Base-by-base conservation (phyloP, 2,888 invertebrate species). In the Resseliella maxima region DNA sequence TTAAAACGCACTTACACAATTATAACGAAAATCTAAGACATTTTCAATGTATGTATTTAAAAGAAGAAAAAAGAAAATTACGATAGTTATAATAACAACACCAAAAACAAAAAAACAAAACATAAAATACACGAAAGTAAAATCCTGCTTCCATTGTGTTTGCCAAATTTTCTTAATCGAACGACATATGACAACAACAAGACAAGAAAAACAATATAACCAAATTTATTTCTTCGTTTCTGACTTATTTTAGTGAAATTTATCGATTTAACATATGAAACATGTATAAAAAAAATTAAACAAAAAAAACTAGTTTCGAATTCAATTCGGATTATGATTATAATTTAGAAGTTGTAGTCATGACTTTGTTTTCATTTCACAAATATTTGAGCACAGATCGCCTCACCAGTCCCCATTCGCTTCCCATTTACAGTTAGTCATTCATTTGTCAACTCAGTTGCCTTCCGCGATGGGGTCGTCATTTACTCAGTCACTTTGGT, bases 101-200 rank as follows among this genome's bases (percentile, higher is more conserved):
- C 10, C 2, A 83, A 10, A 64, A 8, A 64, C 3, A 64, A 15
- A 64, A 31, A 21, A 15, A 64, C 1, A 64, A 31, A 64, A 50
- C 12, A 72, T 72, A 10, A 21, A 31, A 31, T 1, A 27, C 21
- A 59, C 27, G 31, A 31, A 31, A 83, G 38, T n/a, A 83, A 83
- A 83, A 83, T 38, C 18, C 83, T 21, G 83, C 83, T 83, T 83
- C 83, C 83, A 83, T 38, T 83, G 83, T 83, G 83, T 83, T 83
- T 83, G 83, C 83, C 83, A 83, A 83, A 83, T 83, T 83, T 83
- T 83, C 83, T 5, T 38, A 83, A 83, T 38, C 83, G 83, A 83
- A 38, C 0, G 41, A 31, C 6, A 72, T 31, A 72, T 31, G 31
- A 72, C 27, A 31, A 72, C 72, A 31, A n/a, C 31, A 38, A 81